Evolutionary conservation across 2,888 invertebrate genomes (phyloP), one percentile per base, ranked within the genome.

Genomic region (Panorpa germanica): DNA sequence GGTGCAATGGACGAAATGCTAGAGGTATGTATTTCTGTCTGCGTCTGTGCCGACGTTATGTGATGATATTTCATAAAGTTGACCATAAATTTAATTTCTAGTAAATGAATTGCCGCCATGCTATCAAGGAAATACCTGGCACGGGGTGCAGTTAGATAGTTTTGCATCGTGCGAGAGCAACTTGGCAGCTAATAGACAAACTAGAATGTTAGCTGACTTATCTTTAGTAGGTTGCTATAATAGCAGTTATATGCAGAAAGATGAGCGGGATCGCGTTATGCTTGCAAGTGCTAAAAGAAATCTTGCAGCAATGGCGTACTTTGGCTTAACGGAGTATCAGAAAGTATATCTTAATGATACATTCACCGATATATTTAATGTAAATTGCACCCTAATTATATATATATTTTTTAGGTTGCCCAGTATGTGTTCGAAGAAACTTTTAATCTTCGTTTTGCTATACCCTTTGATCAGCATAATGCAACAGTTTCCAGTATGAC

Each of bases 141-240:
- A 76, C 33, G 85, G 82, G 35, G 95, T 95, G 4, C 71, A 77
- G 8, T 59, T 98, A 25, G 78, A 81, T 35, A 80, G 91, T 54
- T 98, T 98, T 57, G 73, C 88, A 44, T 62, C 66, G 17, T 98
- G 98, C 50, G 74, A 77, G 4, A 76, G 80, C 53, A 98, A 98
- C 63, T 63, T 98, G 48, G 98, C 95, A 12, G 77, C 75, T 46
- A 96, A 99, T 57, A 64, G 98, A 36, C 96, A 96, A 59, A 95
- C 96, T 3, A 66, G 96, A 41, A 99, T 98, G 98, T 54, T 98
- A 45, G 86, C 96, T 10, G 91, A 98, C 61, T 63, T 98, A 39
- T 82, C 85, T 34, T 64, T 93, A 28, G 80, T 96, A 20, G 88
- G 90, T 33, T 98, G 98, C 59, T 98, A 98, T 59, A 86, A 95